These are phyloP conservation scores for Mylabris phalerata DNA, from an alignment of 1,140 invertebrate species.

Conservation along the genomic window DNA sequence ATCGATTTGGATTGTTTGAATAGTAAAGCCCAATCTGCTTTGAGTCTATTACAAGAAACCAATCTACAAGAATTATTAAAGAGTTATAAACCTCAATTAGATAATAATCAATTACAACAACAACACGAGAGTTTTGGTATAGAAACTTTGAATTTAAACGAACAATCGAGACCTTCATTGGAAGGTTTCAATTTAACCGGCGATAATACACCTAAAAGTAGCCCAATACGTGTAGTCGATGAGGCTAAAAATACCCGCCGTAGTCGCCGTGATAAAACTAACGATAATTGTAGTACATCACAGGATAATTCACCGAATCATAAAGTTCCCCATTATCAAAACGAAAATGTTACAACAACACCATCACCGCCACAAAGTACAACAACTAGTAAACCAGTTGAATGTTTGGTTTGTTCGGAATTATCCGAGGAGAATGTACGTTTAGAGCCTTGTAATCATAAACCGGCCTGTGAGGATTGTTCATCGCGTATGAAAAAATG, in stretches of 20 bases:
- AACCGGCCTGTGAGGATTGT: slow-evolving; percentile 70
- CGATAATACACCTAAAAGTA: slow-evolving; percentile 26
- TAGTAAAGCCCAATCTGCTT: slow-evolving; percentile 55
- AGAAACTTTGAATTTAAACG: slow-evolving; percentile 25
- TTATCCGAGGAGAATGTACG: slow-evolving; percentile 52
- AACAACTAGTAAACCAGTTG: slow-evolving; percentile 42
- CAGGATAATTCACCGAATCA: slow-evolving; percentile 37
- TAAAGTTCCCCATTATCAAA: slow-evolving; percentile 37
- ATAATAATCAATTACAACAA: slow-evolving; percentile 30
- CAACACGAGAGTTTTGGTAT: slow-evolving; percentile 21
- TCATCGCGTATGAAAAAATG: slow-evolving; percentile 75
- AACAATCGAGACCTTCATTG: slow-evolving; percentile 12
- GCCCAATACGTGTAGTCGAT: slow-evolving; percentile 18
- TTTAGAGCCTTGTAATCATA: slow-evolving; percentile 70
- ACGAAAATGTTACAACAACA: slow-evolving; percentile 29
- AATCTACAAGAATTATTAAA: slow-evolving; percentile 37
- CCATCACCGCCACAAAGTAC: too few species aligned
- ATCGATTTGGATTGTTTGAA: slow-evolving; percentile 60
- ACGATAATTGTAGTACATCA: slow-evolving; percentile 30
- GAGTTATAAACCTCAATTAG: slow-evolving; percentile 34
- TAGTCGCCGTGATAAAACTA: slow-evolving; percentile 27
- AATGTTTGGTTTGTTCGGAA: slow-evolving; percentile 71
- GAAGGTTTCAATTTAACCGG: slow-evolving; percentile 38
- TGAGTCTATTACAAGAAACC: slow-evolving; percentile 49
- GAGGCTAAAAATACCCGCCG: slow-evolving; percentile 23